Conservation (phyloP, 1,140 invertebrate genomes). For the Octopus sinensis region DNA sequence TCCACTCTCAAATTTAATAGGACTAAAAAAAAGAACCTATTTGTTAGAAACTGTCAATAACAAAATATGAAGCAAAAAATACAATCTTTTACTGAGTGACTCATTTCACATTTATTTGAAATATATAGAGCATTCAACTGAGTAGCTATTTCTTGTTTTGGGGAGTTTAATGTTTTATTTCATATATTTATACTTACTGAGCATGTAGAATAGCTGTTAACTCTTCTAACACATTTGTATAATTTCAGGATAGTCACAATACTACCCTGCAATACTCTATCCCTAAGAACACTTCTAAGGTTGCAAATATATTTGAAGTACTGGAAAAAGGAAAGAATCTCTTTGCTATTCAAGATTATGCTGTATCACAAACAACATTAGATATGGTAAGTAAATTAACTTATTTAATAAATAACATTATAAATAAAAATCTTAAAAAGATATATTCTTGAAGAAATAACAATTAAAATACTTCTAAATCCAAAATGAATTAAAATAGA, state of each 20-base stretch:
- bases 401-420: background rate
- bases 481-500: background rate
- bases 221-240: too few species aligned
- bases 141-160: too few species aligned
- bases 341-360: constrained; percentile 55
- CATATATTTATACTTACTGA: too few species aligned
- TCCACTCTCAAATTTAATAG: too few species aligned
- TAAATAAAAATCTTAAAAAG: background rate
- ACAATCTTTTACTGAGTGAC: too few species aligned
- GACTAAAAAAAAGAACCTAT: too few species aligned
- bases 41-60: too few species aligned
- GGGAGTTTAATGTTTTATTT: too few species aligned
- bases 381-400: constrained; percentile 45
- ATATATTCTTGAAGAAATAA: background rate
- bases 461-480: background rate
- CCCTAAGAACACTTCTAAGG: constrained; percentile 29
- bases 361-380: constrained; percentile 59
- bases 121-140: too few species aligned
- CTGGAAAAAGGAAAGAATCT: constrained; percentile 42
- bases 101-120: too few species aligned
- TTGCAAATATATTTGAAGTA: constrained; percentile 44
- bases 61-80: too few species aligned
- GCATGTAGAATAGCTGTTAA: too few species aligned
- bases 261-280: constrained; percentile 71
- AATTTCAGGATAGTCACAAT: constrained; percentile 64